Evolutionary conservation across 2,113 vertebrate genomes (phyloP), one percentile per base, ranked within the genome.

Genomic region (Orycteropus afer): DNA sequence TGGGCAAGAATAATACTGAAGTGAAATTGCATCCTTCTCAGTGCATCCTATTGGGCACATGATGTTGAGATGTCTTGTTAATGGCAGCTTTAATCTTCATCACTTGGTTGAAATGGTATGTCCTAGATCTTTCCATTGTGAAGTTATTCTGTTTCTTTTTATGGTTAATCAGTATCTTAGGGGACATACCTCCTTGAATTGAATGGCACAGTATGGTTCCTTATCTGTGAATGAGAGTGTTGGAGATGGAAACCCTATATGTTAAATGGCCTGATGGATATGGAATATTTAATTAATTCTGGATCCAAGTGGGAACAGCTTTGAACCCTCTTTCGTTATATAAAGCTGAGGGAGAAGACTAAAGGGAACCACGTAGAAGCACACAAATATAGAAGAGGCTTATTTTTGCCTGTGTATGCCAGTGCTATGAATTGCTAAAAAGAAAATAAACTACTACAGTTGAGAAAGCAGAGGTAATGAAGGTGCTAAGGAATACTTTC

Each of bases 231-330:
- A 55, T 18, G 59, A 87, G 74, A n/a, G 23, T 51, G 11, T 6
- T 84, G 45, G 47, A 32, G 53, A 32, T 0, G 0, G 42, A 40
- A 18, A 25, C 27, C 63, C 45, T 29, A 3, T 5, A 42, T 42
- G 7, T 5, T 3, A 10, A 49, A 80, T 2, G 0, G 0, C 20
- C 69, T 22, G 2, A 12, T 25, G 0, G 7, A 3, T 1, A 9
- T 32, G 25, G 8, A 15, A 3, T 29, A 0, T 65, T 88, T 65
- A 61, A 51, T 86, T 71, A 65, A 90, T 76, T 13, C 13, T 15
- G 55, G 45, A 76, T 63, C n/a, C 15, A 3, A 86, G 18, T 23
- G 55, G 80, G 59, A 80, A n/a, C 45, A 20, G 11, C 40, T 69
- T 7, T 6, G 71, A 76, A 61, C 85, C 55, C n/a, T 82, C 42